Evolutionary conservation across 2,888 invertebrate species (phyloP).

Genomic region (Cinara cedri): DNA sequence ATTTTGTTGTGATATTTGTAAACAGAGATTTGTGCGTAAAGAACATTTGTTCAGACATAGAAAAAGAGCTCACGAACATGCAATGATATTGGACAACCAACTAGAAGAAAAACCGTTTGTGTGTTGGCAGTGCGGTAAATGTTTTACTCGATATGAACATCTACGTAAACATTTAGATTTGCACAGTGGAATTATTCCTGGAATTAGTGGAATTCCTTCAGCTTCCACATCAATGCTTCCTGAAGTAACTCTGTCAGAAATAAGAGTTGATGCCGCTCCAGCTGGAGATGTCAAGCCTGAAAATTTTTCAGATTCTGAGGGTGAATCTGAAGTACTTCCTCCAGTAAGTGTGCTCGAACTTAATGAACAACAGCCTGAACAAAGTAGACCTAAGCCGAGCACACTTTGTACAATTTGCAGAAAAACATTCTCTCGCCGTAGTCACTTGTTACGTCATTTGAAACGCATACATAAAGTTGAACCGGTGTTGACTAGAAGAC

Average conservation of each 20-base stretch:
- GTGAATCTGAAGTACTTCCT: conserved; percentile 57
- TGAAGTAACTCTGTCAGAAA: conserved; percentile 58
- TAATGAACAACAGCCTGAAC: conserved; percentile 43
- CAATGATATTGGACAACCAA: conserved; percentile 56
- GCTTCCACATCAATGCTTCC: conserved; percentile 55
- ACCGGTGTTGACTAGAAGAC: conserved; percentile 45
- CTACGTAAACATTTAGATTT: conserved; percentile 60
- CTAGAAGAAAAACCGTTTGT: conserved; percentile 60
- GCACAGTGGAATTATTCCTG: conserved; percentile 56
- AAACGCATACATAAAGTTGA: conserved; percentile 60
- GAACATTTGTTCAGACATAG: conserved; percentile 61
- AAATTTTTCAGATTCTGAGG: conserved; percentile 46
- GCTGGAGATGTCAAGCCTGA: conserved; percentile 23
- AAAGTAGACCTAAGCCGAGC: conserved; percentile 57
- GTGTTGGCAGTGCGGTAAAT: conserved; percentile 60
- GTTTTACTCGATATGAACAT: conserved; percentile 61
- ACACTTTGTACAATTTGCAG: conserved; percentile 59
- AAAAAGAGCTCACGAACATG: conserved; percentile 60
- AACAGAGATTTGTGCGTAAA: conserved; percentile 61
- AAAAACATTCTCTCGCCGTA: conserved; percentile 60
- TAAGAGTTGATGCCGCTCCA: background rate
- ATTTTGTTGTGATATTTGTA: conserved; percentile 60
- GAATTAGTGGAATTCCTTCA: conserved; percentile 26
- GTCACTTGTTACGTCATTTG: conserved; percentile 60
- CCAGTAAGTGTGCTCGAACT: conserved; percentile 55